Percentiles rank a stretch among this genome's conserved stretches.
These are phyloP conservation scores for Syrrhaptes paradoxus DNA, from an alignment of 2,113 vertebrate genomes.

Conservation along the genomic window DNA sequence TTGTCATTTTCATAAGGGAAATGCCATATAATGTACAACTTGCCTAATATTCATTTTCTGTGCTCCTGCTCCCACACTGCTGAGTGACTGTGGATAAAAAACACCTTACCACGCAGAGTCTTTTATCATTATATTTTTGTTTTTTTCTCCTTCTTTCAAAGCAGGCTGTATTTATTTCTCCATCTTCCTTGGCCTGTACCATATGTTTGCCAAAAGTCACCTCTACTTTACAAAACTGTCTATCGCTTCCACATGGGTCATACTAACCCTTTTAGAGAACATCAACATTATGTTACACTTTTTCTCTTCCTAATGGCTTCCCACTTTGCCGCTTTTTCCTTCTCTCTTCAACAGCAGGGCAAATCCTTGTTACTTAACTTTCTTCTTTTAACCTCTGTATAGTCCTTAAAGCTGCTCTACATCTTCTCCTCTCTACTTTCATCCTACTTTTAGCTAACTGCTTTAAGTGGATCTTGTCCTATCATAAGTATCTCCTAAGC, in stretches of 20 bases:
- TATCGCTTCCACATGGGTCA: not conserved
- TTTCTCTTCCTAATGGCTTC: not conserved
- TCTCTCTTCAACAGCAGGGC: not conserved
- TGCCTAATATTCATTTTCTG: not conserved
- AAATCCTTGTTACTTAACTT: not conserved
- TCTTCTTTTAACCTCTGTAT: not conserved
- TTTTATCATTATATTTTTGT: not conserved
- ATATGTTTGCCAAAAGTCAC: not conserved
- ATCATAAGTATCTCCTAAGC: not conserved
- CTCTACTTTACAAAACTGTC: not conserved
- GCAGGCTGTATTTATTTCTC: not conserved
- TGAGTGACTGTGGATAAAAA: not conserved
- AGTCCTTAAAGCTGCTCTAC: not conserved
- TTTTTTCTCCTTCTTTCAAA: not conserved
- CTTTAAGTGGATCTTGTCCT: not conserved
- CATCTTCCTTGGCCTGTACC: not conserved
- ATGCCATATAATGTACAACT: not conserved
- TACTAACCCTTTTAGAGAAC: not conserved
- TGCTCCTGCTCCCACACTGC: not conserved
- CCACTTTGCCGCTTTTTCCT: not conserved
- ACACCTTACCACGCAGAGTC: not conserved
- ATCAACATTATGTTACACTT: not conserved
- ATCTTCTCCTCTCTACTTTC: not conserved
- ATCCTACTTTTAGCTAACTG: not conserved
- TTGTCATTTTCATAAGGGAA: not conserved